phyloP scores from a whole-genome alignment of 1,140 invertebrate species.

The Saccostrea echinata region DNA sequence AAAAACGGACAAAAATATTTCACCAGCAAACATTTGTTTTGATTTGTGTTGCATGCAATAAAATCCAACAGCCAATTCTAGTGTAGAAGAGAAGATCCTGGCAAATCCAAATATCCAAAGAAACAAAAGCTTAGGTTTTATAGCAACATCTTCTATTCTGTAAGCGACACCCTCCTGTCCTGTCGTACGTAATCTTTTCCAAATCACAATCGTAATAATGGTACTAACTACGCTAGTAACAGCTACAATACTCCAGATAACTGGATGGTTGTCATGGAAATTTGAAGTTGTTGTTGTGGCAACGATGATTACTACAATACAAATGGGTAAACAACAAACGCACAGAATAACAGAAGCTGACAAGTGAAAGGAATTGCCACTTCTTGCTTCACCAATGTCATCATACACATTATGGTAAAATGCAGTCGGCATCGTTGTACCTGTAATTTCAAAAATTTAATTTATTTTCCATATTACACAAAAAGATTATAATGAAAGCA shows the following conservation, averaged over 20 bases:
- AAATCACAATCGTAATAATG: neutral
- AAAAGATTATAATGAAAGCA: too few species aligned
- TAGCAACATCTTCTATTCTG: neutral
- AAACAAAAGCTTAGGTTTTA: neutral
- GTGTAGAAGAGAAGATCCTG: neutral
- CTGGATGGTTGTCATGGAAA: neutral
- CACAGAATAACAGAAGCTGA: neutral
- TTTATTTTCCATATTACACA: too few species aligned
- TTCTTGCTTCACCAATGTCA: neutral
- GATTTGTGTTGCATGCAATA: neutral
- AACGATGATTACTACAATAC: neutral
- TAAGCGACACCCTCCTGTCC: neutral
- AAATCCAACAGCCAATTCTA: neutral
- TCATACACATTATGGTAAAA: neutral
- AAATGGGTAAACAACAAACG: neutral
- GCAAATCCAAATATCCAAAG: slow-evolving; percentile 10
- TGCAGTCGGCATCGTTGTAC: neutral
- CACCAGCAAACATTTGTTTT: slow-evolving; percentile 8
- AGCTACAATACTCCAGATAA: neutral
- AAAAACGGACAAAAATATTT: neutral
- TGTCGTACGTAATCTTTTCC: neutral
- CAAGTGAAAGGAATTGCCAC: neutral
- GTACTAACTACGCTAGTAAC: neutral
- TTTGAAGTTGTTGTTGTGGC: neutral
- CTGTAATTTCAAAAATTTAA: neutral